Evolutionary conservation across 2,888 invertebrate genomes (phyloP).

Genomic region (Lordiphosa fenestrarum): DNA sequence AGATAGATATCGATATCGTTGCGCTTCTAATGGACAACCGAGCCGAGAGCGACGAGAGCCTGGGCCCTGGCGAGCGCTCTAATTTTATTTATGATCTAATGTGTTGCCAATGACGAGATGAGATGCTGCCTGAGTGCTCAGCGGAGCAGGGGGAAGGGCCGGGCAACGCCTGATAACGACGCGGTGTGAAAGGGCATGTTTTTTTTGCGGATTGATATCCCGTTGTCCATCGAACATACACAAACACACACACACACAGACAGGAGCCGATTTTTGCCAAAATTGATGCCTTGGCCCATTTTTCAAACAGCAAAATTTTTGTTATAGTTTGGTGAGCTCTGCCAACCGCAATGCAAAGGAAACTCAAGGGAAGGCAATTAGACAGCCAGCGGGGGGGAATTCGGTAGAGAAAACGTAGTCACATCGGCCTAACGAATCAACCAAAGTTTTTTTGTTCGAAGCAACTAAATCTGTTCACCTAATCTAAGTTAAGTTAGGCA

Average conservation of each 20-base stretch:
- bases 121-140: slow-evolving; percentile 6
- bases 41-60: slow-evolving; percentile 33
- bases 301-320: slow-evolving; percentile 28
- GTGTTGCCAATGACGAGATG: slow-evolving; percentile 48
- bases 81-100: slow-evolving; percentile 78
- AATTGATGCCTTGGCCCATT: slow-evolving; percentile 55
- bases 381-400: slow-evolving; percentile 2
- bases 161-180: slow-evolving; percentile 46
- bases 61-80: slow-evolving; percentile 47
- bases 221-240: slow-evolving; percentile 53
- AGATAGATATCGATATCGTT: slow-evolving; percentile 53
- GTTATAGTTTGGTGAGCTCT: slow-evolving; percentile 34
- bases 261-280: slow-evolving; percentile 15
- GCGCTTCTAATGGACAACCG: slow-evolving; percentile 67
- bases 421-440: too few relatives aligned
- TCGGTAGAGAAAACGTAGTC: neutral
- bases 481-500: too few relatives aligned
- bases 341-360: slow-evolving; percentile 53
- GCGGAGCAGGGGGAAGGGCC: slow-evolving; percentile 3
- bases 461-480: too few relatives aligned
- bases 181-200: slow-evolving; percentile 80
- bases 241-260: slow-evolving; percentile 9
- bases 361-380: slow-evolving; percentile 39
- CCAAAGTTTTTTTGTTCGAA: too few relatives aligned
- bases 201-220: slow-evolving; percentile 77